Base-by-base conservation (phyloP, 1,140 invertebrate species). In the Leucophenga varia region DNA sequence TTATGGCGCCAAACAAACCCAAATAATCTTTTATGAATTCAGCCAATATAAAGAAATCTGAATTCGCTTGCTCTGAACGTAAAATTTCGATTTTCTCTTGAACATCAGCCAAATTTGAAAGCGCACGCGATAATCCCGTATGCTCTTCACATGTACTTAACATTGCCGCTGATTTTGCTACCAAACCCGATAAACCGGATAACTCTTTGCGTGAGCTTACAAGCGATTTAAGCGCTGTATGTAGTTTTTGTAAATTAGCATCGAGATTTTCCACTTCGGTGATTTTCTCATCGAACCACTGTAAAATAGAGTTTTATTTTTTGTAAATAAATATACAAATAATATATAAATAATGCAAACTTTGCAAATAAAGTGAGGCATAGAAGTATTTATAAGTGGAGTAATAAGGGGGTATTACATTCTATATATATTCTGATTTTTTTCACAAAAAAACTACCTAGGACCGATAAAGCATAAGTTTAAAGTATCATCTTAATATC, bases 221-320 rank as follows among this genome's bases (percentile, higher is more conserved):
- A 52, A 99, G 81, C 4, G 87, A 81, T 76, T 98, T 97, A 41
- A 97, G 86, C 56, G 90, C 91, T 21, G 83, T 79, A 75, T 93
- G 91, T 38, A 99, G 79, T 59, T 95, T 92, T 30, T 90, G 81
- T 20, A 99, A 79, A 58, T 97, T 91, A 16, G 82, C 81, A 74
- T 99, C 96, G 18, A 99, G 78, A 35, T 88, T 88, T 63, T 99
- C 96, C 43, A 98, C 85, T 76, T 97, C 91, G 14, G 86, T 83
- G 14, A 89, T 87, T 68, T 94, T 96, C 72, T 99, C 95, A 74
- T 98, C 95, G 79, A 99, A 99, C 97, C 97, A 99, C 91, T 97
- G 34, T 17, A 51, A 38, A 22, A 2, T 43, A 47, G 28, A 31
- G 7, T 40, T 35, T 32, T 19, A 40, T 13, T 22, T 20, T 47